phyloP scores from a whole-genome alignment of 2,888 invertebrate genomes.

The Cetonia aurata region DNA sequence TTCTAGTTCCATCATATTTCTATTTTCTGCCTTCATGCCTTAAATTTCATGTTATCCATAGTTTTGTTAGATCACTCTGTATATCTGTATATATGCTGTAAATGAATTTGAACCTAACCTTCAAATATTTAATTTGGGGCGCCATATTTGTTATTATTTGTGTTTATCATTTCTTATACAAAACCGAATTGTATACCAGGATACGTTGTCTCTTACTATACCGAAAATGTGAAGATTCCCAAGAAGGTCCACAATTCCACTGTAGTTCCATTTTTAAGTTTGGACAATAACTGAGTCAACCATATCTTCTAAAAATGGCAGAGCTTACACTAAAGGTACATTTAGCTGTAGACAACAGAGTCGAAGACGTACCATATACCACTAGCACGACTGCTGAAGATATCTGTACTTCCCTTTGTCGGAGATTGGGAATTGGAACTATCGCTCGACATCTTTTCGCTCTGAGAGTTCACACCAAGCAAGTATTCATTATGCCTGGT shows the following conservation, averaged over 20 bases:
- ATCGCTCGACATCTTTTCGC: constrained; percentile 84
- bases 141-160: constrained; percentile 32
- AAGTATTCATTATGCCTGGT: constrained; percentile 79
- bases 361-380: constrained; percentile 51
- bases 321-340: constrained; percentile 48
- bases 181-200: neutral
- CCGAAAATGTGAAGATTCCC: constrained; percentile 1
- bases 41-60: too few relatives aligned
- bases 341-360: constrained; percentile 54
- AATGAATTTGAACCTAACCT: constrained; percentile 20
- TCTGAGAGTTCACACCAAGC: constrained; percentile 74
- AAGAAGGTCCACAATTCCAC: neutral
- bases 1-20: too few relatives aligned
- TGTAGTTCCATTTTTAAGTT: neutral
- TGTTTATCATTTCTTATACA: neutral
- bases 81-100: too few relatives aligned
- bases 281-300: neutral
- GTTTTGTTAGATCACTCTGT: neutral
- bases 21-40: too few relatives aligned
- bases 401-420: constrained; percentile 78
- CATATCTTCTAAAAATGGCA: constrained; percentile 25
- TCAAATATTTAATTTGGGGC: neutral
- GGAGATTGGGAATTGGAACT: constrained; percentile 80
- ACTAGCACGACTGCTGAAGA: constrained; percentile 74
- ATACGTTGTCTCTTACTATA: neutral